Evolutionary conservation across 2,797 vertebrate genomes (phyloP).

Genomic region (Eremophila alpestris): DNA sequence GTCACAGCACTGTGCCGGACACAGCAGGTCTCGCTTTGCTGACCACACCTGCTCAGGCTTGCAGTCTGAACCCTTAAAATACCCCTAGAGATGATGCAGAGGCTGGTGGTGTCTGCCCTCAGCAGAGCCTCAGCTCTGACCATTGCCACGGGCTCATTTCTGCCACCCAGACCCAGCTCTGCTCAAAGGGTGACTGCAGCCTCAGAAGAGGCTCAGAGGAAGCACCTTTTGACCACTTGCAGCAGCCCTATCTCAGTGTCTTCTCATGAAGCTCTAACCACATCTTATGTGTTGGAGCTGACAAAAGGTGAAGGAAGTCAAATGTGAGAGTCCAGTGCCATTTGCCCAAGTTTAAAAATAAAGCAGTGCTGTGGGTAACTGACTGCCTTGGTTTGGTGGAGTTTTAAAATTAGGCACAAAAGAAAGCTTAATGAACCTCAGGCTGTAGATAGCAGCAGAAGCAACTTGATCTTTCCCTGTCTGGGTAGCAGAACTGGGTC

Average conservation of each 20-base stretch:
- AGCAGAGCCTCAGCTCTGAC: background rate
- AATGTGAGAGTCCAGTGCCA: background rate
- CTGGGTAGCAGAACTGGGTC: background rate
- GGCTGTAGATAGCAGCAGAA: conserved; percentile 10
- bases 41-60: background rate
- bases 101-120: background rate
- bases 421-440: conserved; percentile 33
- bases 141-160: background rate
- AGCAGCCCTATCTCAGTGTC: background rate
- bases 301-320: background rate
- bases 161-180: background rate
- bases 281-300: background rate
- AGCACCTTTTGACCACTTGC: background rate
- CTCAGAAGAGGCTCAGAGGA: background rate
- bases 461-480: background rate
- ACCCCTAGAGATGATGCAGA: background rate
- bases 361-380: background rate
- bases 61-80: conserved; percentile 46
- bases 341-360: conserved; percentile 28
- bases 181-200: background rate
- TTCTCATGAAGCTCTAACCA: conserved; percentile 1
- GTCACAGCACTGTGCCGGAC: background rate
- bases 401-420: conserved; percentile 50
- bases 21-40: background rate
- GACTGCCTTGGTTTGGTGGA: conserved; percentile 12